Conservation (phyloP, 2,113 vertebrate genomes). For the Trochalopteron elliotii region DNA sequence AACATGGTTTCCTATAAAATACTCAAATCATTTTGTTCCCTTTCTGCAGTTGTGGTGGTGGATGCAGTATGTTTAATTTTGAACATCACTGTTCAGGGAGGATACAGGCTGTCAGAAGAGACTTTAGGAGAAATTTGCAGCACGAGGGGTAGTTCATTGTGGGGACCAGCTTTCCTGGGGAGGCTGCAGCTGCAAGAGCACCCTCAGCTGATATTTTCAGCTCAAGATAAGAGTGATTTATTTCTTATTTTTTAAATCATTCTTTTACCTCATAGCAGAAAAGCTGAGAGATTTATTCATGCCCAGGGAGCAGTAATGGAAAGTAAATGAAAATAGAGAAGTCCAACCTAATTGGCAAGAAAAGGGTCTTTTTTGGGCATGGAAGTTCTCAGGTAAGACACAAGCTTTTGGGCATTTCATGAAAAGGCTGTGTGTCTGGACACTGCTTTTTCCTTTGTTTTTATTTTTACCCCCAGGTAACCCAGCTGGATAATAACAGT, state of each 20-base stretch:
- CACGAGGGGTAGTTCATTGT: neutral
- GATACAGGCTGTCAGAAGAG: neutral
- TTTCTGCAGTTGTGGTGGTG: neutral
- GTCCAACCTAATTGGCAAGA: neutral
- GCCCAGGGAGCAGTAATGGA: neutral
- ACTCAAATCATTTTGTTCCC: neutral
- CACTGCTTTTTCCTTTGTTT: neutral
- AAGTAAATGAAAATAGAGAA: neutral
- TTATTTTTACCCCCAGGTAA: neutral
- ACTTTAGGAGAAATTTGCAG: neutral
- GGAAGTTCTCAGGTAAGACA: neutral
- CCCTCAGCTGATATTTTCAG: neutral
- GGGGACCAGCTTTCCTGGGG: neutral
- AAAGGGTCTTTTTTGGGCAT: neutral
- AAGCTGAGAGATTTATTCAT: neutral
- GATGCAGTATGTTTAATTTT: neutral
- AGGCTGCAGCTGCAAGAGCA: neutral
- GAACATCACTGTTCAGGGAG: neutral
- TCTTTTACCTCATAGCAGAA: neutral
- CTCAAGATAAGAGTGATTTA: neutral
- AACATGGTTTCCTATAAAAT: neutral
- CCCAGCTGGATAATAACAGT: neutral
- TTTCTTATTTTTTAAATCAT: neutral
- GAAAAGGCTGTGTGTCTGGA: neutral
- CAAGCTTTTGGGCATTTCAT: neutral